Evolutionary conservation across 2,113 vertebrate genomes (phyloP).

Genomic region (Zapus hudsonius): DNA sequence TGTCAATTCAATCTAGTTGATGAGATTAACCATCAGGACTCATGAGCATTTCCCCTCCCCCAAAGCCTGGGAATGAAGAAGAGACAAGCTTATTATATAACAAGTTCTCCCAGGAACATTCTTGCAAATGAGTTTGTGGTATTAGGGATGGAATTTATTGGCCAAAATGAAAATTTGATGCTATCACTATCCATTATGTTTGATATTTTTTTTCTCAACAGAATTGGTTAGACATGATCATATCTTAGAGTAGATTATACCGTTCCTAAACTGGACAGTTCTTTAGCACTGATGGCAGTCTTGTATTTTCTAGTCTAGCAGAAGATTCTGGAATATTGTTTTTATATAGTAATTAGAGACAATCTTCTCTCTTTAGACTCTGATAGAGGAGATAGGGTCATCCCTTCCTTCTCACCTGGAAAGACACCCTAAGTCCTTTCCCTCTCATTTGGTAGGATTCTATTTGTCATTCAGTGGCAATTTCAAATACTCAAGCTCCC

Average conservation of each 20-base stretch:
- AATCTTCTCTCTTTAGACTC: not conserved
- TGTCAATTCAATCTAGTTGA: not conserved
- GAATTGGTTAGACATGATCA: not conserved
- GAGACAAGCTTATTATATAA: not conserved
- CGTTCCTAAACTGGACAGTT: not conserved
- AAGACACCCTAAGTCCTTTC: not conserved
- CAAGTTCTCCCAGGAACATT: not conserved
- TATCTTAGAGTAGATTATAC: not conserved
- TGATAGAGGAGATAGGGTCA: not conserved
- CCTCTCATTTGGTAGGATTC: not conserved
- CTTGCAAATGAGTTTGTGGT: not conserved
- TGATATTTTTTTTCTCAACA: slow-evolving; percentile 19
- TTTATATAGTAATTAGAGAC: not conserved
- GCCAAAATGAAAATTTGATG: not conserved
- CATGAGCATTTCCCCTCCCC: not conserved
- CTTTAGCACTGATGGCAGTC: not conserved
- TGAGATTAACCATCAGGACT: not conserved
- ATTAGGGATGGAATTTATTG: not conserved
- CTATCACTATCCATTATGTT: not conserved
- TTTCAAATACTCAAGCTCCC: slow-evolving; percentile 9
- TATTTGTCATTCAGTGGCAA: not conserved
- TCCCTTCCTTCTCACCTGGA: not conserved
- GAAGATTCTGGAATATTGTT: slow-evolving; percentile 19
- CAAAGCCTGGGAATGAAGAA: not conserved
- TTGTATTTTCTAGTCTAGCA: not conserved